Base-by-base conservation (phyloP, 2,797 vertebrate genomes). In the Toxotes lorentzi region DNA sequence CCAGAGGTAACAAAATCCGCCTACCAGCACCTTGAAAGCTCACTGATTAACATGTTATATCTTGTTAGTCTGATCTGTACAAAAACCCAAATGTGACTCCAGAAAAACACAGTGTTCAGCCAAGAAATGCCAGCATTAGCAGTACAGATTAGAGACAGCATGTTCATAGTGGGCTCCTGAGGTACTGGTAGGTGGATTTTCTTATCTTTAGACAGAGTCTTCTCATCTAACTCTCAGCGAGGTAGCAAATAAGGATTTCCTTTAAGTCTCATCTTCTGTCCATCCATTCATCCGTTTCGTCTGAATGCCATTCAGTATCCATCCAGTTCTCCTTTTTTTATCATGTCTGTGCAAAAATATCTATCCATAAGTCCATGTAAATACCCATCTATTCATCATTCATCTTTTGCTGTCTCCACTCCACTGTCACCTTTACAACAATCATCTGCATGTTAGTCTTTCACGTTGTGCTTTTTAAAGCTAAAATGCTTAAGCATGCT, bases 381-480 rank as follows among this genome's bases (percentile, higher is more conserved):
- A 40, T 1, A 21, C 30, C 34, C 23, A 34, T 68, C 17, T 21
- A 41, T 35, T 17, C n/a, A 45, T 62, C 21, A 63, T 61, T 19
- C 68, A 78, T 32, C 35, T 23, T 60, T 61, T 56, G 34, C 19
- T 72, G 84, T 75, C 34, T 81, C 47, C 85, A 84, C 57, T 75
- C 32, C 50, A 34, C 76, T 83, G 47, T 73, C 76, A 76, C 58
- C 67, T 85, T 58, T 58, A 58, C 72, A 78, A 71, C 78, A 70
- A 68, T 86, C 82, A 78, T 79, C 70, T 90, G 92, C 89, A 89
- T 83, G 89, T 70, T 50, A 38, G 40, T 78, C 19, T 73, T 57
- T 84, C 67, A 85, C 54, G 54, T 76, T 72, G 54, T 86, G 79
- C 71, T 82, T 73, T 75, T 62, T 45, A 71, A 76, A 73, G 79